Percentiles rank a stretch among this genome's conserved stretches.
Evolutionary conservation across 2,113 vertebrate genomes (phyloP).

Genomic region (Scolopax mira): DNA sequence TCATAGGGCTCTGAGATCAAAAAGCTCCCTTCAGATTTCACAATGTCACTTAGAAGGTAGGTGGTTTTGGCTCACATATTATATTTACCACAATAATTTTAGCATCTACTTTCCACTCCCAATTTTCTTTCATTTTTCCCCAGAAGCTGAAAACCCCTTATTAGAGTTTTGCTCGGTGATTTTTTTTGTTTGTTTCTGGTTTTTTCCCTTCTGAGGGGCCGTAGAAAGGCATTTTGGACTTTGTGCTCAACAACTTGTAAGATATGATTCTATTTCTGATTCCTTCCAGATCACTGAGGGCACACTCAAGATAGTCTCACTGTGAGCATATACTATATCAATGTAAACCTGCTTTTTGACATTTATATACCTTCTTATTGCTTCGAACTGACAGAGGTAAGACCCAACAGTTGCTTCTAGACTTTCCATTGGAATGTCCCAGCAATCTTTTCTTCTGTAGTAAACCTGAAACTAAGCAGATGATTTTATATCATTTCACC

Average conservation of each 20-base stretch:
- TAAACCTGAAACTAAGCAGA: background rate
- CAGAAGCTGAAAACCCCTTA: background rate
- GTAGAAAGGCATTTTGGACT: background rate
- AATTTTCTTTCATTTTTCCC: background rate
- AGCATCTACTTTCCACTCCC: background rate
- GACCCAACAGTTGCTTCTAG: background rate
- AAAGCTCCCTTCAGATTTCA: background rate
- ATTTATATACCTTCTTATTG: background rate
- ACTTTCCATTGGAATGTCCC: background rate
- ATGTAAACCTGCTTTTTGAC: background rate
- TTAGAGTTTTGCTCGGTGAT: background rate
- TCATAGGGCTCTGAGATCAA: background rate
- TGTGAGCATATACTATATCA: background rate
- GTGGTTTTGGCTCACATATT: background rate
- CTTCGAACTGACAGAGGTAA: background rate
- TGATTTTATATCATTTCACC: background rate
- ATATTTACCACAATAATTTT: background rate
- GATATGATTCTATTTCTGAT: background rate
- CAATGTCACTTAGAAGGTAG: background rate
- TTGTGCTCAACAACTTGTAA: background rate
- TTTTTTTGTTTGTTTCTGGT: too few species aligned
- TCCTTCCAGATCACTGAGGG: background rate
- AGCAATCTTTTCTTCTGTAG: background rate
- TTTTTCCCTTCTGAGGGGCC: background rate
- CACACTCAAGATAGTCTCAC: background rate